A percentile compares a stretch with the other conserved stretches of the same genome.
Conservation (phyloP, 2,113 vertebrate genomes). For the Dicentrarchus labrax region DNA sequence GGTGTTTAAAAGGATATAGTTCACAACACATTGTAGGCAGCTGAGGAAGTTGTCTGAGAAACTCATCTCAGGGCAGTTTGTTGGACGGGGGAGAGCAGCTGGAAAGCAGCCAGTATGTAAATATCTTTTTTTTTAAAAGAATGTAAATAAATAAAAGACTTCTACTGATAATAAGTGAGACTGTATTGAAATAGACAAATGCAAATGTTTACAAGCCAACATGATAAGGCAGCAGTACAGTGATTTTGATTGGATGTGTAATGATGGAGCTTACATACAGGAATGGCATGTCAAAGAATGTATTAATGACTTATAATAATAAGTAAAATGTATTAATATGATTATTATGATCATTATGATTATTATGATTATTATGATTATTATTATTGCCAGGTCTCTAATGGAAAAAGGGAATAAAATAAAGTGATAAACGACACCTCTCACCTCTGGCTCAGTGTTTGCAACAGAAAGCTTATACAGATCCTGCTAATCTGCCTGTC, state of each 20-base stretch:
- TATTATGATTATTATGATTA: neutral
- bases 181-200: neutral
- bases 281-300: neutral
- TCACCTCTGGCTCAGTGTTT: neutral
- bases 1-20: neutral
- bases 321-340: neutral
- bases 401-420: neutral
- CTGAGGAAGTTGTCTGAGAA: neutral
- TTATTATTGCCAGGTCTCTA: neutral
- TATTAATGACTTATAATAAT: neutral
- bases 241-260: neutral
- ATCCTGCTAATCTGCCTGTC: slow-evolving; percentile 38
- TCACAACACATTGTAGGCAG: neutral
- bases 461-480: neutral
- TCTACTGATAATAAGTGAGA: slow-evolving; percentile 3
- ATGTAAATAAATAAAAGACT: slow-evolving; percentile 48
- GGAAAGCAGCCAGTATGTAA: slow-evolving; percentile 32
- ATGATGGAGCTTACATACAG: neutral
- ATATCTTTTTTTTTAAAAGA: slow-evolving; percentile 41
- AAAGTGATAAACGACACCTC: neutral
- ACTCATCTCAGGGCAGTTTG: neutral
- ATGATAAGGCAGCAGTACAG: neutral
- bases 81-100: neutral
- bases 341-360: neutral
- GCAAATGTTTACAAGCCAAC: neutral